These are phyloP conservation scores for Siniperca obscura DNA, from an alignment of 2,797 vertebrate genomes.

Conservation along the genomic window DNA sequence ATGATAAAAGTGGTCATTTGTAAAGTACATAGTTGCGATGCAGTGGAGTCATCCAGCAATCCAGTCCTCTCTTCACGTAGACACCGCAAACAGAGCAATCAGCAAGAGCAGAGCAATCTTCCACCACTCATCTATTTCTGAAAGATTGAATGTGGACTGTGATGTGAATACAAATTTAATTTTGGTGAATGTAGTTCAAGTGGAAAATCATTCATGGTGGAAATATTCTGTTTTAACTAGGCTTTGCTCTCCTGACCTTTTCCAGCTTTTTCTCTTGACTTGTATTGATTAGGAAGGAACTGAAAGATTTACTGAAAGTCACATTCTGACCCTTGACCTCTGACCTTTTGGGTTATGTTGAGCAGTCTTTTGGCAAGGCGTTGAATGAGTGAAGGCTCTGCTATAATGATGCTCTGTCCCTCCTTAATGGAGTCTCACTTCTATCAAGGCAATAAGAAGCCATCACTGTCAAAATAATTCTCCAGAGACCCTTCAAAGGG, in stretches of 20 bases:
- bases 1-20: neutral
- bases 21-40: neutral
- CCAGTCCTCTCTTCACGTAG: neutral
- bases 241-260: slow-evolving; percentile 29
- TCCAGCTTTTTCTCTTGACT: slow-evolving; percentile 30
- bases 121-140: neutral
- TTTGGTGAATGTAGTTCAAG: slow-evolving; percentile 27
- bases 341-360: slow-evolving; percentile 36
- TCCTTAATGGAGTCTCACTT: slow-evolving; percentile 47
- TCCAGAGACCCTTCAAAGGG: slow-evolving; percentile 42
- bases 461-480: slow-evolving; percentile 35
- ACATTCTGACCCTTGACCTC: slow-evolving; percentile 60
- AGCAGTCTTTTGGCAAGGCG: slow-evolving; percentile 34
- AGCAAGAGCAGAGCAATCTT: neutral
- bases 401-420: slow-evolving; percentile 42
- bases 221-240: slow-evolving; percentile 10
- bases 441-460: slow-evolving; percentile 38
- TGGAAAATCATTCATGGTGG: slow-evolving; percentile 21
- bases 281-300: slow-evolving; percentile 58
- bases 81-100: neutral
- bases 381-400: slow-evolving; percentile 40
- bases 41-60: neutral
- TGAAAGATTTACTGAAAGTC: slow-evolving; percentile 62
- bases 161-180: slow-evolving; percentile 31
- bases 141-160: slow-evolving; percentile 2